A percentile compares a stretch with the other conserved stretches of the same genome.
Conservation (phyloP, 1,140 invertebrate species). For the Pogonus chalceus region DNA sequence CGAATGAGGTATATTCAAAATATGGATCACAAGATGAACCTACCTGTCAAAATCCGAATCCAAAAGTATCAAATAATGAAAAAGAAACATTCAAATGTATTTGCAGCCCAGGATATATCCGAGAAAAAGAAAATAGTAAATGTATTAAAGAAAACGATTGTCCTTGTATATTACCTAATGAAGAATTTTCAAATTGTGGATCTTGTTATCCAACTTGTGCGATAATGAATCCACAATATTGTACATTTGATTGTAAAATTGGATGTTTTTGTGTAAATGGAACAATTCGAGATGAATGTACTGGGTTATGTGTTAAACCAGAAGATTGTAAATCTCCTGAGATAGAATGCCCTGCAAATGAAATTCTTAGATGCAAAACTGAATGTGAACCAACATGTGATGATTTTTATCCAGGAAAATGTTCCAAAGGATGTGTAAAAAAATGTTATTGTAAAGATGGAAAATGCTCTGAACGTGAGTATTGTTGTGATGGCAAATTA, state of each 20-base stretch:
- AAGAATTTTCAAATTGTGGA: background rate
- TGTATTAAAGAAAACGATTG: background rate
- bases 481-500: too few species aligned
- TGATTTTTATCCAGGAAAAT: too few species aligned
- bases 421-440: too few species aligned
- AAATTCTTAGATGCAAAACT: too few species aligned
- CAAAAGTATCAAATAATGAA: background rate
- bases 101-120: background rate
- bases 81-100: background rate
- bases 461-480: too few species aligned
- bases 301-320: background rate
- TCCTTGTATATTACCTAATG: background rate
- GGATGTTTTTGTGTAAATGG: slow-evolving; percentile 20
- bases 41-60: slow-evolving; percentile 13
- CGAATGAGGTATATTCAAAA: slow-evolving; percentile 12
- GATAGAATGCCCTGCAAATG: too few species aligned
- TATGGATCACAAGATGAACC: slow-evolving; percentile 13
- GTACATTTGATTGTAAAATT: slow-evolving; percentile 15
- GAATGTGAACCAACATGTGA: too few species aligned
- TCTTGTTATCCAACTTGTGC: slow-evolving; percentile 12
- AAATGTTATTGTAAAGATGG: too few species aligned
- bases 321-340: slow-evolving; percentile 10
- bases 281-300: slow-evolving; percentile 15
- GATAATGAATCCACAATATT: slow-evolving; percentile 14
- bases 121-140: background rate